Evolutionary conservation across 1,140 invertebrate genomes (phyloP).

Genomic region (Drosophila sulfurigaster): DNA sequence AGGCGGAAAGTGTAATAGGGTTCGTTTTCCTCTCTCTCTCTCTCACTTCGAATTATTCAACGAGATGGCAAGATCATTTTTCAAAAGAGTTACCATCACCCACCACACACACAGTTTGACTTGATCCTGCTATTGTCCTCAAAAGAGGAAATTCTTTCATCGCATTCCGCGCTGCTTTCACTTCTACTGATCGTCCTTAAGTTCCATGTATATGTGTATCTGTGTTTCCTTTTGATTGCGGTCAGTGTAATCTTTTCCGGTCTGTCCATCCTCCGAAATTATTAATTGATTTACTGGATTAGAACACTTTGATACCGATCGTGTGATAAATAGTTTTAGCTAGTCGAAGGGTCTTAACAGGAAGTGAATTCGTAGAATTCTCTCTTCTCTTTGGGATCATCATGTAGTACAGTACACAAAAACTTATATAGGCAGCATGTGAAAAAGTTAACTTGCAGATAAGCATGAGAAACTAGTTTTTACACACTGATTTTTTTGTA

Average conservation of each 20-base stretch:
- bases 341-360: constrained; percentile 1
- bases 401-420: constrained; percentile 7
- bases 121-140: constrained; percentile 14
- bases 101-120: neutral
- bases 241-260: constrained; percentile 75
- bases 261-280: constrained; percentile 27
- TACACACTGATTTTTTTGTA: too few species aligned
- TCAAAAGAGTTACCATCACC: constrained; percentile 51
- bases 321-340: constrained; percentile 20
- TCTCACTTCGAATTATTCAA: constrained; percentile 62
- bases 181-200: constrained; percentile 58
- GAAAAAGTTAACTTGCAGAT: too few species aligned
- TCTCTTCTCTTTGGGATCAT: neutral
- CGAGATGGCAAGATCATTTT: constrained; percentile 76
- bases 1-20: constrained; percentile 27
- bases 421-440: neutral
- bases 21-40: neutral
- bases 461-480: too few species aligned
- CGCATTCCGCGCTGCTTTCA: constrained; percentile 26
- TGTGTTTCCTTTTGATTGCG: constrained; percentile 32
- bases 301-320: constrained; percentile 19
- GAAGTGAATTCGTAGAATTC: constrained; percentile 5
- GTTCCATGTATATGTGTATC: constrained; percentile 16
- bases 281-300: constrained; percentile 60
- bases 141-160: constrained; percentile 57